phyloP scores from a whole-genome alignment of 2,113 vertebrate species.

The Morone saxatilis region DNA sequence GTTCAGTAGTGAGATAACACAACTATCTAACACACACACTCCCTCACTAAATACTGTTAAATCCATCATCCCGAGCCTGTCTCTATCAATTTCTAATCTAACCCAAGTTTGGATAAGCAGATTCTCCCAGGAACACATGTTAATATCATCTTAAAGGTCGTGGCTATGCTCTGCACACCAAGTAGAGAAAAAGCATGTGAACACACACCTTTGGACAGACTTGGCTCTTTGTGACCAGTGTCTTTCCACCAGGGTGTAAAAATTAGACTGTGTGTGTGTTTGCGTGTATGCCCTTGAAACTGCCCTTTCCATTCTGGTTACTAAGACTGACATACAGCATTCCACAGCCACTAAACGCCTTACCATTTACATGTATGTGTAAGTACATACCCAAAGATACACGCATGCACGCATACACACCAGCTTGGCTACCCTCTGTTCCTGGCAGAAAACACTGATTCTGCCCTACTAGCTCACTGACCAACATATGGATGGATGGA shows the following conservation, averaged over 20 bases:
- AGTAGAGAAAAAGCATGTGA: conserved; percentile 8
- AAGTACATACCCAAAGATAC: conserved; percentile 11
- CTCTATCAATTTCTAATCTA: conserved; percentile 58
- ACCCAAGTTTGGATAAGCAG: conserved; percentile 60
- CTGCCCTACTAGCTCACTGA: conserved; percentile 70
- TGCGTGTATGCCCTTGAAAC: conserved; percentile 55
- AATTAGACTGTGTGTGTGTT: background rate
- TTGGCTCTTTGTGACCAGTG: background rate
- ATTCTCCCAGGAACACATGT: conserved; percentile 49
- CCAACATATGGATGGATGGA: conserved; percentile 73
- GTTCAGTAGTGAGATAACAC: conserved; percentile 48
- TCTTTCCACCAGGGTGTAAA: background rate
- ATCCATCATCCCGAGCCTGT: conserved; percentile 41
- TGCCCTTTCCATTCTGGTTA: conserved; percentile 34
- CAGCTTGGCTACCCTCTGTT: conserved; percentile 57
- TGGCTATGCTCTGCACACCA: conserved; percentile 6
- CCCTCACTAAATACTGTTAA: conserved; percentile 47
- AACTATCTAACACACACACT: conserved; percentile 1
- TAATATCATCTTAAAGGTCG: conserved; percentile 37
- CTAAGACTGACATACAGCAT: conserved; percentile 31
- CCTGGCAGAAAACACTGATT: conserved; percentile 56
- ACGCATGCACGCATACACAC: conserved; percentile 36
- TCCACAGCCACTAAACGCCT: background rate
- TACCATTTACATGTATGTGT: conserved; percentile 24
- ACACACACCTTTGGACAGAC: background rate